Conservation (phyloP, 2,113 vertebrate genomes). For the Rafetus swinhoei region DNA sequence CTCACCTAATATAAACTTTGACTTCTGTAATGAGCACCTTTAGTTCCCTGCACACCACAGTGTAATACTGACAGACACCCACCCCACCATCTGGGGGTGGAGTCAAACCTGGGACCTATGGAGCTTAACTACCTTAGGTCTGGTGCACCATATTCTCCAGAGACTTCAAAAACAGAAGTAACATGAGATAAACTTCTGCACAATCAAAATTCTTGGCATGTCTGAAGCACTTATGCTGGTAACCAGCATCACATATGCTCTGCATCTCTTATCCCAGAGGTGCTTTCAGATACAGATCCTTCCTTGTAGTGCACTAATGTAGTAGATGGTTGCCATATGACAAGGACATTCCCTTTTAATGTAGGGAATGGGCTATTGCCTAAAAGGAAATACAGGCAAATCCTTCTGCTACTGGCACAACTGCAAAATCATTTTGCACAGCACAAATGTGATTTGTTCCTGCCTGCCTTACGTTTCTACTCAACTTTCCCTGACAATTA, state of each 20-base stretch:
- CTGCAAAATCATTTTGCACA: conserved; percentile 37
- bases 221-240: neutral
- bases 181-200: neutral
- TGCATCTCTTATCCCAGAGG: neutral
- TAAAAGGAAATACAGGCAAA: conserved; percentile 60
- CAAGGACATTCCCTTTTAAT: neutral
- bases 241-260: neutral
- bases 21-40: neutral
- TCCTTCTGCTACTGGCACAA: conserved; percentile 18
- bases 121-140: neutral
- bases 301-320: neutral
- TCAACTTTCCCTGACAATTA: conserved; percentile 71
- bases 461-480: conserved; percentile 61
- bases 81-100: too few species aligned
- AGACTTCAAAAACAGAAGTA: neutral
- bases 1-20: conserved; percentile 7
- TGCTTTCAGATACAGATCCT: neutral
- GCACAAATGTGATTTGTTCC: conserved; percentile 23
- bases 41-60: too few species aligned
- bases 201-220: rapidly evolving
- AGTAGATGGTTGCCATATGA: neutral
- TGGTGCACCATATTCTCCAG: neutral
- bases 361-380: conserved; percentile 20
- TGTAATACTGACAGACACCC: too few species aligned
- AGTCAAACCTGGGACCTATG: too few species aligned